These are phyloP conservation scores for Eumeta japonica DNA, from an alignment of 1,140 invertebrate species.

Conservation along the genomic window DNA sequence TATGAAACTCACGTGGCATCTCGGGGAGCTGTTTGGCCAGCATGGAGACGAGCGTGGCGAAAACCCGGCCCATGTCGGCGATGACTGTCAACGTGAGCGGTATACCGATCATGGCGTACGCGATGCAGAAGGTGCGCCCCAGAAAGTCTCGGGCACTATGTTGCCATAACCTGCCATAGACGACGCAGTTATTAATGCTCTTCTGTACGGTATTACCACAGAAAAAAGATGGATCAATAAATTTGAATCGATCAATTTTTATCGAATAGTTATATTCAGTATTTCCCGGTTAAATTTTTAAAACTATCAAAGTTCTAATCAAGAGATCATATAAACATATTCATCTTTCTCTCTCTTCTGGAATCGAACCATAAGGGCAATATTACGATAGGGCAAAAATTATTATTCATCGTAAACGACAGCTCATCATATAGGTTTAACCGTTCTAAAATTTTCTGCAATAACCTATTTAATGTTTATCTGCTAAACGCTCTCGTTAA, in stretches of 20 bases:
- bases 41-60: constrained; percentile 78
- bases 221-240: constrained; percentile 9
- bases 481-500: too few species aligned
- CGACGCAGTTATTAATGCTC: constrained; percentile 3
- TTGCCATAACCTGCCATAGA: constrained; percentile 85
- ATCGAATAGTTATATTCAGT: neutral
- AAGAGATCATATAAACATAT: too few species aligned
- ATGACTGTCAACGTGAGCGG: constrained; percentile 91
- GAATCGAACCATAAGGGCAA: too few species aligned
- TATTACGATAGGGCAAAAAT: too few species aligned
- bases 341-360: too few species aligned
- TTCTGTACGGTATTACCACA: neutral
- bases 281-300: neutral
- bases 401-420: too few species aligned
- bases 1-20: constrained; percentile 43
- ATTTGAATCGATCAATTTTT: constrained; percentile 7
- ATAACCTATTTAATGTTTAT: too few species aligned
- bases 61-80: constrained; percentile 84
- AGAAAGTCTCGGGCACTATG: constrained; percentile 83
- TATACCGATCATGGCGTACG: constrained; percentile 91
- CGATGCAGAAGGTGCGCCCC: constrained; percentile 87
- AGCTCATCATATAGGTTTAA: too few species aligned
- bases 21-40: constrained; percentile 60
- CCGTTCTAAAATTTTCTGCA: too few species aligned
- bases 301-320: too few species aligned